Evolutionary conservation across 2,888 invertebrate genomes (phyloP), one percentile per base, ranked within the genome.

Genomic region (Lottia gigantea): DNA sequence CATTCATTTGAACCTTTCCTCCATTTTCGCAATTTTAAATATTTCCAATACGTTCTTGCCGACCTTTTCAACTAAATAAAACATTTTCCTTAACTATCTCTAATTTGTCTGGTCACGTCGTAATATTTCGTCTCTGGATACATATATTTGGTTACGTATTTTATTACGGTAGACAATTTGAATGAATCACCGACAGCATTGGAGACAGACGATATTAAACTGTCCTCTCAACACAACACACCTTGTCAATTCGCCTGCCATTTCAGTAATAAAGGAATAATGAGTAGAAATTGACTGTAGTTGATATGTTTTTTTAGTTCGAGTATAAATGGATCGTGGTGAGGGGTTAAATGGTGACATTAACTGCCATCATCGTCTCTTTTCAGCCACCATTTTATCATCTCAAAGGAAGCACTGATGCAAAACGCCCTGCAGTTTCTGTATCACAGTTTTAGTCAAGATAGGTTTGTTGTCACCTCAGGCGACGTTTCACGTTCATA

Each of bases 401-500:
- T 55, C 11, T 55, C 55, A 55, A 55, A 55, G 55, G 55, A 55
- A 55, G 55, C 55, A 55, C 55, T 55, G 55, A 55, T 55, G 55
- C 55, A 55, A 23, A 55, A 23, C 55, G 55, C 55, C 55, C 55
- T 55, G 55, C 55, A 55, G 55, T 19, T 55, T 55, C 55, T 23
- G 23, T 55, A 55, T 55, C 55, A 55, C 55, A 55, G 40, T 40
- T 40, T 40, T 40, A 40, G 55, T 55, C 19, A 55, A 55, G 55
- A 55, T 23, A 55, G 19, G 55, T 11, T 40, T 40, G 23, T 55
- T 55, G 19, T 55, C 55, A 55, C 55, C 55, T 23, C 23, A 55
- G 55, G 55, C 55, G 55, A 55, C 55, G 55, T 55, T 19, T 55
- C 23, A 19, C 23, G 23, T 23, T 83, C 81, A 83, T 78, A 83